Evolutionary conservation across 1,140 invertebrate species (phyloP), one percentile per base, ranked within the genome.

Genomic region (Drosophila eugracilis): DNA sequence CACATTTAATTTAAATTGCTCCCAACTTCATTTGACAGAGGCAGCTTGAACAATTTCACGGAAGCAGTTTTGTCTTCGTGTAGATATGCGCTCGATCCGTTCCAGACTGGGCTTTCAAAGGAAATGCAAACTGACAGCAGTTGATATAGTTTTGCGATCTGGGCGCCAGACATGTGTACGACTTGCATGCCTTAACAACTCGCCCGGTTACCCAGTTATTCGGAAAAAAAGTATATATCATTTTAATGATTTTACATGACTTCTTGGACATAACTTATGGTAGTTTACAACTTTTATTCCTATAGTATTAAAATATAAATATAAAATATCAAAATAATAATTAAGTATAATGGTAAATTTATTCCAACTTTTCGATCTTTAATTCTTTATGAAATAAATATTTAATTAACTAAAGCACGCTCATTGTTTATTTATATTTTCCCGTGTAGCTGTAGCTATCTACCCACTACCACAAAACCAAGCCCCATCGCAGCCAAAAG

Each of bases 171-270:
- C 55, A 50, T 57, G 42, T 75, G 74, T 70, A 36, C 53, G 53
- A 72, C 65, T 63, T 74, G 36, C 73, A 76, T 69, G 57, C 45
- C 57, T 41, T 52, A 77, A 39, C 42, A 70, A 39, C 22, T 49
- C 45, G n/a, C 6, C 24, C 10, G 6, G 26, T 36, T 41, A 32
- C 45, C 39, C 39, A 49, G 53, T 37, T 59, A 19, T 26, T 28
- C 34, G 10, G 21, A 17, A 26, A 10, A 48, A 57, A 14, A 5
- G 4, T 15, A 2, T 28, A 28, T 7, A 28, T 28, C 1, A 28
- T 7, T 28, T 28, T 28, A 6, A 28, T 4, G 26, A 32, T 10
- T 32, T 30, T 30, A 30, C 9, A 10, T 30, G 12, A n/a, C n/a
- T 30, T n/a, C 3, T 32, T 12, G 30, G n/a, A n/a, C n/a, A n/a